These are phyloP conservation scores for Reticulitermes speratus DNA, from an alignment of 1,140 invertebrate species.

Conservation along the genomic window DNA sequence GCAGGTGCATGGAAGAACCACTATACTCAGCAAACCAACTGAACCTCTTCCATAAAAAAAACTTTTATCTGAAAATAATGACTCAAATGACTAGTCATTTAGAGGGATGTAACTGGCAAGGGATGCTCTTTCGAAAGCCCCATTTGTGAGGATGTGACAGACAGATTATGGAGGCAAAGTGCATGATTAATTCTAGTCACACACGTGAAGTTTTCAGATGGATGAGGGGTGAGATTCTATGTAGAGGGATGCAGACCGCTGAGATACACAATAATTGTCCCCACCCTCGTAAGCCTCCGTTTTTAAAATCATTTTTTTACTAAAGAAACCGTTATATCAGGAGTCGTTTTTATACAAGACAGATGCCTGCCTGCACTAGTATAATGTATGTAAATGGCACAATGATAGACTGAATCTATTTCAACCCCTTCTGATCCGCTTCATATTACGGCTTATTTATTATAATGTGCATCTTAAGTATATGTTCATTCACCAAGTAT, in stretches of 20 bases:
- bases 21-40: neutral
- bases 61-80: constrained; percentile 27
- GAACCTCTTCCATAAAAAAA: constrained; percentile 7
- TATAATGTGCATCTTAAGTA: neutral
- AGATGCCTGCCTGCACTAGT: neutral
- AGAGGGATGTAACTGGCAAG: neutral
- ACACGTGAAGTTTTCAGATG: neutral
- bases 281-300: neutral
- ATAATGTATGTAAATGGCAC: neutral
- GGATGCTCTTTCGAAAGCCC: neutral
- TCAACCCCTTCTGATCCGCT: neutral
- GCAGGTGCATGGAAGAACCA: constrained; percentile 21
- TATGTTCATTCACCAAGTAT: neutral
- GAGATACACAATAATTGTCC: neutral
- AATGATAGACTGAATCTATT: neutral
- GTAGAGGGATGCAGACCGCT: neutral
- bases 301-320: neutral
- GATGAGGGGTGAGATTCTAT: neutral
- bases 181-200: constrained; percentile 16
- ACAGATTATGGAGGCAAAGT: constrained; percentile 6
- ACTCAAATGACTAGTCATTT: constrained; percentile 29
- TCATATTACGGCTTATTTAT: neutral
- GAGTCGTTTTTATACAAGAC: neutral
- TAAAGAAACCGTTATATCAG: neutral
- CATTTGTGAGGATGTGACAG: constrained; percentile 9